Conservation (phyloP, 2,113 vertebrate genomes). For the Mungos mungo region DNA sequence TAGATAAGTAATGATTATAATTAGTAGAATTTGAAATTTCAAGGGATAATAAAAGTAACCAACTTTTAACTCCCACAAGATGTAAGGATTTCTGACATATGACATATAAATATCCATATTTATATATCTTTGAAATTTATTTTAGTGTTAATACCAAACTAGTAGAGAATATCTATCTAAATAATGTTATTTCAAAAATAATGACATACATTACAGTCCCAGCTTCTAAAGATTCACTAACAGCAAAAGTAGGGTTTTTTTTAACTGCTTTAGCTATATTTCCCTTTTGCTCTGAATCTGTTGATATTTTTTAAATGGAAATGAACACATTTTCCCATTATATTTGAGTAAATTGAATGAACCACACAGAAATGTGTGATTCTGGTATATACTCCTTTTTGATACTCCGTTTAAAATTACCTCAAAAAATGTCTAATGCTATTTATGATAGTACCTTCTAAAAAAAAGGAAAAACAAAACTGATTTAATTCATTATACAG, state of each 20-base stretch:
- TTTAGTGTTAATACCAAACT: not conserved
- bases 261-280: not conserved
- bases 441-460: not conserved
- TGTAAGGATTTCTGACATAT: not conserved
- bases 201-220: not conserved
- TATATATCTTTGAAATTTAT: conserved; percentile 23
- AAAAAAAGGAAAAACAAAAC: not conserved
- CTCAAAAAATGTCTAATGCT: conserved; percentile 15
- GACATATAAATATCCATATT: not conserved
- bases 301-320: conserved; percentile 45
- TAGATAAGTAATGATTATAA: not conserved
- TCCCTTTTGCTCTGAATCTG: conserved; percentile 33
- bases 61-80: not conserved
- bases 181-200: conserved; percentile 33
- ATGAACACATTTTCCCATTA: conserved; percentile 39
- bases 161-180: not conserved
- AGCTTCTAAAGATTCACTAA: conserved; percentile 18
- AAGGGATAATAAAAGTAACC: conserved; percentile 15
- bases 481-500: not conserved
- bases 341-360: conserved; percentile 44
- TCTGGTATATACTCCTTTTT: not conserved
- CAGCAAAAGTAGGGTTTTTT: not conserved
- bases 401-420: conserved; percentile 54
- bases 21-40: not conserved
- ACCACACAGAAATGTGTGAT: not conserved